Conservation (phyloP, 1,140 invertebrate genomes). For the Mactra quadrangularis region DNA sequence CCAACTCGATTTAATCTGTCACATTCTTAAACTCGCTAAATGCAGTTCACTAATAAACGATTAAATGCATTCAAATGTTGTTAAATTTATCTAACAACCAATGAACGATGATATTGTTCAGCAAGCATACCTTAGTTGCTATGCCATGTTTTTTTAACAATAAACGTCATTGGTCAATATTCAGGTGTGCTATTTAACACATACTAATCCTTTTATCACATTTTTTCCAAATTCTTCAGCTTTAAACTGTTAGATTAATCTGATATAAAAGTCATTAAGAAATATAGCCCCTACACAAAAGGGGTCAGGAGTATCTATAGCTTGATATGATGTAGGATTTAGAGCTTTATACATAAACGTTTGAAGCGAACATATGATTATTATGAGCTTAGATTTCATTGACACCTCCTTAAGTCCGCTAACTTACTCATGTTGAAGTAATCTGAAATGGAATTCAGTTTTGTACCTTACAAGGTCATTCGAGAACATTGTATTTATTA, state of each 20-base stretch:
- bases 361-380: background rate
- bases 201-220: slow-evolving; percentile 50
- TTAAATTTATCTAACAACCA: slow-evolving; percentile 1
- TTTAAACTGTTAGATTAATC: slow-evolving; percentile 49
- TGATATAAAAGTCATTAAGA: slow-evolving; percentile 28
- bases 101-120: slow-evolving; percentile 12
- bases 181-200: slow-evolving; percentile 1
- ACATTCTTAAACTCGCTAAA: too few relatives aligned
- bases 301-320: background rate
- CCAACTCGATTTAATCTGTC: too few relatives aligned
- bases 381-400: slow-evolving; percentile 26
- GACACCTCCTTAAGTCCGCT: slow-evolving; percentile 13
- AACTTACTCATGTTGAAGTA: background rate
- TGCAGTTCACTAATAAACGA: too few relatives aligned
- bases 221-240: slow-evolving; percentile 41
- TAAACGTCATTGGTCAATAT: slow-evolving; percentile 34
- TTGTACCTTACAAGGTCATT: too few relatives aligned
- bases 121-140: slow-evolving; percentile 21
- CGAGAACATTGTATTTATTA: too few relatives aligned
- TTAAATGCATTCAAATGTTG: slow-evolving; percentile 30
- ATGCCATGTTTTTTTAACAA: slow-evolving; percentile 8
- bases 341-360: background rate
- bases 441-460: background rate
- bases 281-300: slow-evolving; percentile 10
- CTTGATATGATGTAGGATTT: slow-evolving; percentile 28